Conservation (phyloP, 2,888 invertebrate genomes). For the Sarcophaga subvicina region DNA sequence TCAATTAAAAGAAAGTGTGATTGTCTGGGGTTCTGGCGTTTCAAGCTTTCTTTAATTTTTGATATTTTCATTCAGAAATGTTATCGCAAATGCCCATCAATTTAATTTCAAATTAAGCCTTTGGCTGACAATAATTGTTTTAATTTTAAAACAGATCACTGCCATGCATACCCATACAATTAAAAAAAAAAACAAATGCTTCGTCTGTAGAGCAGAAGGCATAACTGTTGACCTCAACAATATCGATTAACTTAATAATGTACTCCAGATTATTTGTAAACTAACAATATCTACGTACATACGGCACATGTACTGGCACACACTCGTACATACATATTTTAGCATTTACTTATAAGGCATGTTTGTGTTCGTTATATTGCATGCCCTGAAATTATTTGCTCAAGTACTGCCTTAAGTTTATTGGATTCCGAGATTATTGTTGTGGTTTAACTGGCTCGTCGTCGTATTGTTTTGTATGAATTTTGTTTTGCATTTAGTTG, state of each 20-base stretch:
- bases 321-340: too few species aligned
- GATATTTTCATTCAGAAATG: too few species aligned
- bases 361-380: background rate
- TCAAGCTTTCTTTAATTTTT: too few species aligned
- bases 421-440: conserved; percentile 19
- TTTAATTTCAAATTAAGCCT: background rate
- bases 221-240: background rate
- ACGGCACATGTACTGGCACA: background rate
- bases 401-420: background rate
- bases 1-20: too few species aligned
- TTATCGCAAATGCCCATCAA: too few species aligned
- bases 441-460: background rate
- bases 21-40: too few species aligned
- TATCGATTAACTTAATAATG: background rate
- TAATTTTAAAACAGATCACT: background rate
- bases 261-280: background rate
- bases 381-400: background rate
- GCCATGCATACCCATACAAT: background rate
- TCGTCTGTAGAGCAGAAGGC: background rate
- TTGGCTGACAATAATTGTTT: background rate
- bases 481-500: conserved; percentile 9
- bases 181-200: background rate
- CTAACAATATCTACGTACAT: background rate
- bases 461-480: conserved; percentile 5
- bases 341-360: background rate